A percentile compares a stretch with the other conserved stretches of the same genome.
Conservation (phyloP, 2,797 vertebrate genomes). For the Scleropages formosus region DNA sequence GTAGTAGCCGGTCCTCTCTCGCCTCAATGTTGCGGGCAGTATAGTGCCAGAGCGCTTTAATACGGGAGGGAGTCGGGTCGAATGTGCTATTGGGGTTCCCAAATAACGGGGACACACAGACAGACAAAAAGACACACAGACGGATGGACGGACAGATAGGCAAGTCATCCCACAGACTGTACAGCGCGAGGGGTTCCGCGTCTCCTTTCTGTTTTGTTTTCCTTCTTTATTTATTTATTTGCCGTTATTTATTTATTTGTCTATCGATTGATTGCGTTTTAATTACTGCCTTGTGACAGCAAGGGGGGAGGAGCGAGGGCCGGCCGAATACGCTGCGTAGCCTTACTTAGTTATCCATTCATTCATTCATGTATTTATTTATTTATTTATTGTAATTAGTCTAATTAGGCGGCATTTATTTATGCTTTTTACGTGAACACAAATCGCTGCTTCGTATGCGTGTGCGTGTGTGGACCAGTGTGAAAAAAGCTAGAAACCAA, state of each 20-base stretch:
- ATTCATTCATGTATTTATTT: constrained; percentile 54
- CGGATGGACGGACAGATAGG: constrained; percentile 76
- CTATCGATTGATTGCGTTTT: constrained; percentile 81
- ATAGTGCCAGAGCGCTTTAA: constrained; percentile 75
- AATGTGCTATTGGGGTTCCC: constrained; percentile 73
- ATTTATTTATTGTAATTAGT: constrained; percentile 42
- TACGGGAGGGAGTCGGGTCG: constrained; percentile 75
- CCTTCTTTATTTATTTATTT: constrained; percentile 54
- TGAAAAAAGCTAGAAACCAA: constrained; percentile 64
- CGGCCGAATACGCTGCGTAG: constrained; percentile 58
- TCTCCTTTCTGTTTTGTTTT: constrained; percentile 42
- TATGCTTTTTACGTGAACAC: constrained; percentile 42
- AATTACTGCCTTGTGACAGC: constrained; percentile 75
- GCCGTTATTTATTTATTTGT: constrained; percentile 55
- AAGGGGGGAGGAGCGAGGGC: constrained; percentile 70
- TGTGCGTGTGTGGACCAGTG: constrained; percentile 55
- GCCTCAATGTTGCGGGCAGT: constrained; percentile 78
- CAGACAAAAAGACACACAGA: constrained; percentile 71
- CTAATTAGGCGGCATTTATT: constrained; percentile 50
- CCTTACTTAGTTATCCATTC: constrained; percentile 45
- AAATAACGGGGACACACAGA: constrained; percentile 57
- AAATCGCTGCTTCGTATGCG: constrained; percentile 52
- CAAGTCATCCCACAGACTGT: constrained; percentile 71
- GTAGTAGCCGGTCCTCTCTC: constrained; percentile 73
- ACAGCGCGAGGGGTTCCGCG: constrained; percentile 49